Conservation (phyloP, 2,113 vertebrate species). For the Acrocephalus kingi region DNA sequence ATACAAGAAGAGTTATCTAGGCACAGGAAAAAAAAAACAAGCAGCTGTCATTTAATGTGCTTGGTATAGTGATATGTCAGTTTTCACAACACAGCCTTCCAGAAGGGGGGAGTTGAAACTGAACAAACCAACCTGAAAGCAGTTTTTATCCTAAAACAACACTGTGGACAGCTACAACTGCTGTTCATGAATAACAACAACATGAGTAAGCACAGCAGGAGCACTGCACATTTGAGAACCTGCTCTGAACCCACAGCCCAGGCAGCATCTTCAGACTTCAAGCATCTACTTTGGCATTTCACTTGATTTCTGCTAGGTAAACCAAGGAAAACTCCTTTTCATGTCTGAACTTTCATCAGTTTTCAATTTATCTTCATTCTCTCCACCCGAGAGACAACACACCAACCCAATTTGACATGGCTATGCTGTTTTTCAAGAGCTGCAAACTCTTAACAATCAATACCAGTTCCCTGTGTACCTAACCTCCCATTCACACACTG, state of each 20-base stretch:
- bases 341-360: neutral
- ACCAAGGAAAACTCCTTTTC: neutral
- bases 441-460: neutral
- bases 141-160: neutral
- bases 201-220: neutral
- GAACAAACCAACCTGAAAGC: neutral
- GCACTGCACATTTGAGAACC: neutral
- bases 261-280: neutral
- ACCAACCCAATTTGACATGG: neutral
- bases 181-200: neutral
- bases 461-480: neutral
- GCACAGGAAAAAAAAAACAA: neutral
- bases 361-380: neutral
- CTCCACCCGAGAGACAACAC: neutral
- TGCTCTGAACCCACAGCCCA: neutral
- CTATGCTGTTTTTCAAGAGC: neutral
- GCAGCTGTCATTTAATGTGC: neutral
- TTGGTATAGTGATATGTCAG: neutral
- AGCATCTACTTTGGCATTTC: neutral
- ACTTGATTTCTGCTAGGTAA: neutral
- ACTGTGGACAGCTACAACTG: neutral
- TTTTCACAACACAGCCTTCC: neutral
- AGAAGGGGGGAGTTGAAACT: neutral
- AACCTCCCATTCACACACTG: accelerated
- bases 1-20: neutral